Evolutionary conservation across 2,888 invertebrate species (phyloP).

Genomic region (Caenorhabditis imperialis): DNA sequence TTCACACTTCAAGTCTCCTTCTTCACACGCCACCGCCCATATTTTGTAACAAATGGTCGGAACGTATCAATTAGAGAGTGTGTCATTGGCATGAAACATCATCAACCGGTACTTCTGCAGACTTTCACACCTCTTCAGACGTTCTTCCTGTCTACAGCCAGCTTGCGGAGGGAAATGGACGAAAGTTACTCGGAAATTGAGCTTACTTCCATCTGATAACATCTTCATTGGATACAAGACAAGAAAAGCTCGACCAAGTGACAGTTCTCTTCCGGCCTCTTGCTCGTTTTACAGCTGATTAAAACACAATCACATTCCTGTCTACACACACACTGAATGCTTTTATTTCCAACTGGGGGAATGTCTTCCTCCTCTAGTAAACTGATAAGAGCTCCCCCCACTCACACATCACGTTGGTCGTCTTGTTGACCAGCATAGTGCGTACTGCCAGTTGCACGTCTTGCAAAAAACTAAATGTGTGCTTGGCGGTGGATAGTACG

Average conservation of each 20-base stretch:
- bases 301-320: too few species aligned
- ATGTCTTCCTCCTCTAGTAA: too few species aligned
- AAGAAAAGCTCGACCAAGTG: too few species aligned
- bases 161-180: neutral
- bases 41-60: neutral
- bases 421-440: constrained; percentile 12
- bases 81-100: constrained; percentile 27
- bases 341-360: too few species aligned
- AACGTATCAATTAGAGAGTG: constrained; percentile 28
- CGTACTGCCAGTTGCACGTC: constrained; percentile 13
- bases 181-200: constrained; percentile 15
- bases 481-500: constrained; percentile 37
- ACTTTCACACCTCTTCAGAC: too few species aligned
- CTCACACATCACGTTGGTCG: constrained; percentile 26
- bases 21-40: too few species aligned
- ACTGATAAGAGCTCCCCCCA: too few species aligned
- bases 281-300: too few species aligned
- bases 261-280: too few species aligned
- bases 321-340: too few species aligned
- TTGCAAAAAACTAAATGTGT: constrained; percentile 36
- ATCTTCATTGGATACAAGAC: constrained; percentile 14
- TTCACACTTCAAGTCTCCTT: too few species aligned
- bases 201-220: neutral
- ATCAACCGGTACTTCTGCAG: neutral
- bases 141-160: neutral